phyloP scores from a whole-genome alignment of 2,113 vertebrate species.

The Drymodes brunneopygia region DNA sequence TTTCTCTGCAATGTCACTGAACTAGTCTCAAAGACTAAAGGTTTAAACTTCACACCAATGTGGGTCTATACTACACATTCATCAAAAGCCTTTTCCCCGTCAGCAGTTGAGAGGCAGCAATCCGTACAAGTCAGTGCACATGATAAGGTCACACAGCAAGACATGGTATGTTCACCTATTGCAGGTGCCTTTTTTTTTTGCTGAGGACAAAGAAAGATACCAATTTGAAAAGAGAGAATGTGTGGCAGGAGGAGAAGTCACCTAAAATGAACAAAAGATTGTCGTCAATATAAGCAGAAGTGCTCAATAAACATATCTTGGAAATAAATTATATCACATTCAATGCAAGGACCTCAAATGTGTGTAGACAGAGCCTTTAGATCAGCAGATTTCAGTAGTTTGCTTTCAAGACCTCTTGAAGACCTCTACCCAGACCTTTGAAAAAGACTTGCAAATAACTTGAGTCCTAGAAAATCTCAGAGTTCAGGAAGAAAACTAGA shows the following conservation, averaged over 20 bases:
- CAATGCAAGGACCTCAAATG: background rate
- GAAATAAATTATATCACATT: background rate
- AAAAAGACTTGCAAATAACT: background rate
- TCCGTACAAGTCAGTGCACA: fast-evolving
- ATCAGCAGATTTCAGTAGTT: background rate
- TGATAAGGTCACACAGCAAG: background rate
- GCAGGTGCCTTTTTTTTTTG: background rate
- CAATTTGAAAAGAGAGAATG: background rate
- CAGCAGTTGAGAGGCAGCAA: background rate
- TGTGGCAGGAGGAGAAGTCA: background rate
- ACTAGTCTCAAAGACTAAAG: background rate
- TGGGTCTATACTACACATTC: background rate
- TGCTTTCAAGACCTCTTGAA: background rate
- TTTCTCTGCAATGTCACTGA: background rate
- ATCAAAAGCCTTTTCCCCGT: background rate
- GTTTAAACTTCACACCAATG: background rate
- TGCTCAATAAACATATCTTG: background rate
- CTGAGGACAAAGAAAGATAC: background rate
- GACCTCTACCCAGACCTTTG: background rate
- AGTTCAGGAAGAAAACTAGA: background rate
- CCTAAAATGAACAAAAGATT: background rate
- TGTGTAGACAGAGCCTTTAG: background rate
- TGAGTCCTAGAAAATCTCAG: background rate
- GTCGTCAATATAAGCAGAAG: background rate
- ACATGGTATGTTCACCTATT: fast-evolving